Evolutionary conservation across 2,113 vertebrate genomes (phyloP).

Genomic region (Irena cyanogastra): DNA sequence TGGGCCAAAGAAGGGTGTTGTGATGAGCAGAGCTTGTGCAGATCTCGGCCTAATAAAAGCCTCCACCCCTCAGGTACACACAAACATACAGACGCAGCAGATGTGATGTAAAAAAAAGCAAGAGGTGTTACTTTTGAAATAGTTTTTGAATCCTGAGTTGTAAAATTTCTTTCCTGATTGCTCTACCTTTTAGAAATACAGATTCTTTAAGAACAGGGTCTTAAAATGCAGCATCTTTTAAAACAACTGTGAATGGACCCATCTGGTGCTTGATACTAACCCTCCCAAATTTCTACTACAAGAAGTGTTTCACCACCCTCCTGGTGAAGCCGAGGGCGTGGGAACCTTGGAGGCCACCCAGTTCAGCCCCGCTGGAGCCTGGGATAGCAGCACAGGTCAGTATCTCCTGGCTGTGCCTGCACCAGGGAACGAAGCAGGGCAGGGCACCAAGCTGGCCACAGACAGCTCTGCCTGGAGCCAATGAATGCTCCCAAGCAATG

Average conservation of each 20-base stretch:
- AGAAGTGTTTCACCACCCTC: neutral
- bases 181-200: neutral
- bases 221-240: neutral
- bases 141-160: neutral
- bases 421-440: accelerated
- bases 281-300: neutral
- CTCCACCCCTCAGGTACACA: neutral
- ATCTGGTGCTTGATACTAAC: neutral
- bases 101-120: neutral
- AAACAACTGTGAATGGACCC: neutral
- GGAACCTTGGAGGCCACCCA: neutral
- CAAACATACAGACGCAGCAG: too few relatives aligned
- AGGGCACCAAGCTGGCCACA: neutral
- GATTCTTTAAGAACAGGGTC: neutral
- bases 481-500: neutral
- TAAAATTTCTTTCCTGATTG: neutral
- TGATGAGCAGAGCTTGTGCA: neutral
- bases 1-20: neutral
- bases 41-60: neutral
- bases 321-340: accelerated
- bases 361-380: neutral
- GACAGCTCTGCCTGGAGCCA: accelerated
- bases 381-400: neutral
- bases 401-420: neutral
- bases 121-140: neutral